A percentile compares a stretch with the other conserved stretches of the same genome.
Evolutionary conservation across 2,797 vertebrate species (phyloP).

Genomic region (Petrocephalus sullivani): DNA sequence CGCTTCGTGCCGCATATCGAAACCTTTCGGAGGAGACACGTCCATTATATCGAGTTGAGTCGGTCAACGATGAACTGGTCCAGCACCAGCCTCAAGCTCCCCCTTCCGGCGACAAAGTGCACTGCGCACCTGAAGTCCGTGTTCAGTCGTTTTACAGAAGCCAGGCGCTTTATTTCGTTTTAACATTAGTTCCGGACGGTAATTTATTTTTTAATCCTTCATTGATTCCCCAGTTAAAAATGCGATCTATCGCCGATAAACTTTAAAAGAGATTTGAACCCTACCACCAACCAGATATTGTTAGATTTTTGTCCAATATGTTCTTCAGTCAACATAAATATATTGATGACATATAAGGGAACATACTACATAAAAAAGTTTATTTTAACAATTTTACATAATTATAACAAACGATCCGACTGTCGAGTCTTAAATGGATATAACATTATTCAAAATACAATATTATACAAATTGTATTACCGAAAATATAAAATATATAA

Average conservation of each 20-base stretch:
- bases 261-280: background rate
- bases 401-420: background rate
- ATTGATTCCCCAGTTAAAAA: background rate
- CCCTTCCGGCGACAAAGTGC: background rate
- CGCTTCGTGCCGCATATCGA: conserved; percentile 29
- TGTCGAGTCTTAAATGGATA: background rate
- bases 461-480: background rate
- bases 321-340: background rate
- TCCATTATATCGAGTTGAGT: background rate
- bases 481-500: background rate
- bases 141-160: background rate
- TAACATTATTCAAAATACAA: background rate
- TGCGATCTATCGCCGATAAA: background rate
- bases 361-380: background rate
- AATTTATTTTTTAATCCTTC: background rate
- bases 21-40: conserved; percentile 7
- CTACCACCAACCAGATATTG: background rate
- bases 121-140: background rate
- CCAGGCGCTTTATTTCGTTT: background rate
- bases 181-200: background rate
- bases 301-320: background rate
- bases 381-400: background rate
- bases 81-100: background rate
- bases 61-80: background rate
- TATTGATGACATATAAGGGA: background rate